Evolutionary conservation across 2,888 invertebrate genomes (phyloP).

Genomic region (Luperina nickerlii): DNA sequence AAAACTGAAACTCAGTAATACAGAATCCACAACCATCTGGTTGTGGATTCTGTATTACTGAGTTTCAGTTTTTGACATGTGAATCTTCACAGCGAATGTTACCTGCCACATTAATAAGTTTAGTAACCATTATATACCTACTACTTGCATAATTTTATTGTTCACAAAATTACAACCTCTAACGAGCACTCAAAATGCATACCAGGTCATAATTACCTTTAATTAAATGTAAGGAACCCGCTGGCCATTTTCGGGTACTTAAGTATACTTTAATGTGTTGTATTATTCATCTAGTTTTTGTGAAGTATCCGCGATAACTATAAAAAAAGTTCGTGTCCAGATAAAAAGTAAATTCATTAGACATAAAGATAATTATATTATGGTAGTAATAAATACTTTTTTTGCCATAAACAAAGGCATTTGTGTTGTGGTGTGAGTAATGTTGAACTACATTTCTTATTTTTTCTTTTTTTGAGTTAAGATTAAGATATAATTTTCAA

Average conservation of each 20-base stretch:
- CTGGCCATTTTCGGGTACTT: slow-evolving; percentile 48
- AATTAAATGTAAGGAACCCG: slow-evolving; percentile 61
- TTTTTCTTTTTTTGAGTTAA: no score
- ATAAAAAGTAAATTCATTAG: slow-evolving; percentile 62
- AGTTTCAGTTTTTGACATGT: no score
- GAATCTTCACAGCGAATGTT: neutral
- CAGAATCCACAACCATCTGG: neutral
- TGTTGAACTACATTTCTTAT: neutral
- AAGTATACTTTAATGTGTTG: slow-evolving; percentile 37
- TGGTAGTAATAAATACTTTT: slow-evolving; percentile 43
- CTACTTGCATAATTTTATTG: slow-evolving; percentile 52
- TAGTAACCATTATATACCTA: slow-evolving; percentile 3
- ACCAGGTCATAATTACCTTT: slow-evolving; percentile 51
- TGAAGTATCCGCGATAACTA: slow-evolving; percentile 44
- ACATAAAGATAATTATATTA: slow-evolving; percentile 49
- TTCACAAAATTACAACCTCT: slow-evolving; percentile 46
- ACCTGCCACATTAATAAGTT: neutral
- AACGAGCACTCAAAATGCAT: slow-evolving; percentile 51
- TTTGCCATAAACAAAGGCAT: slow-evolving; percentile 53
- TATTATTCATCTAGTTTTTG: slow-evolving; percentile 61
- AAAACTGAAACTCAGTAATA: slow-evolving; percentile 35
- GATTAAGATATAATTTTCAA: no score
- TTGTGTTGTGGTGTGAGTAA: slow-evolving; percentile 33
- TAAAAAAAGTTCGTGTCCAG: slow-evolving; percentile 32
- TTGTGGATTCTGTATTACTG: no score